phyloP scores from a whole-genome alignment of 2,113 vertebrate genomes.

The Myrmecobius fasciatus region DNA sequence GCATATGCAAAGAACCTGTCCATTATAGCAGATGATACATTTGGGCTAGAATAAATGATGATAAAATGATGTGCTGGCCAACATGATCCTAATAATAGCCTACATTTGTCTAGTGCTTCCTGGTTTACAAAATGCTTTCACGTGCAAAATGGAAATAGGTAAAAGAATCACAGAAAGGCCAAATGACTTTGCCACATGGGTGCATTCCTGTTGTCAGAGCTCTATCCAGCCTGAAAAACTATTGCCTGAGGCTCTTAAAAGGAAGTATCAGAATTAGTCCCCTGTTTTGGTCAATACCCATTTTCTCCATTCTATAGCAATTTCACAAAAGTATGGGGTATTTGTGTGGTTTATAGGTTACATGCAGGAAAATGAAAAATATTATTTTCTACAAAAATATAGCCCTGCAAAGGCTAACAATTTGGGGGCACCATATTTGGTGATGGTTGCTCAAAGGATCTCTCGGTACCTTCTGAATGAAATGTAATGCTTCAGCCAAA shows the following conservation, averaged over 20 bases:
- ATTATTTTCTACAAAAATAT: slow-evolving; percentile 59
- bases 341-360: slow-evolving; percentile 48
- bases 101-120: background rate
- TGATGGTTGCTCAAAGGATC: slow-evolving; percentile 45
- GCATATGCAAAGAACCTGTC: slow-evolving; percentile 9
- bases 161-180: background rate
- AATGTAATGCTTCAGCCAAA: slow-evolving; percentile 47
- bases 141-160: background rate
- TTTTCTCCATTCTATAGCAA: slow-evolving; percentile 62
- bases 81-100: background rate
- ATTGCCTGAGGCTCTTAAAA: slow-evolving; percentile 15
- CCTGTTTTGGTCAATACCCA: slow-evolving; percentile 49
- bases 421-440: slow-evolving; percentile 33
- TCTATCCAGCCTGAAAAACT: slow-evolving; percentile 28
- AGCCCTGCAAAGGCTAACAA: slow-evolving; percentile 32
- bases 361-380: slow-evolving; percentile 71
- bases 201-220: slow-evolving; percentile 21
- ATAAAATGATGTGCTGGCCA: background rate
- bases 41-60: slow-evolving; percentile 11
- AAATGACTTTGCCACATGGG: slow-evolving; percentile 40
- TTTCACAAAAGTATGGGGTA: slow-evolving; percentile 71
- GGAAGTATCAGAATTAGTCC: slow-evolving; percentile 61
- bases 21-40: background rate
- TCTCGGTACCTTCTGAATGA: slow-evolving; percentile 32
- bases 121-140: background rate